Conservation (phyloP, 2,797 vertebrate species). For the Hoplostethus mediterraneus region DNA sequence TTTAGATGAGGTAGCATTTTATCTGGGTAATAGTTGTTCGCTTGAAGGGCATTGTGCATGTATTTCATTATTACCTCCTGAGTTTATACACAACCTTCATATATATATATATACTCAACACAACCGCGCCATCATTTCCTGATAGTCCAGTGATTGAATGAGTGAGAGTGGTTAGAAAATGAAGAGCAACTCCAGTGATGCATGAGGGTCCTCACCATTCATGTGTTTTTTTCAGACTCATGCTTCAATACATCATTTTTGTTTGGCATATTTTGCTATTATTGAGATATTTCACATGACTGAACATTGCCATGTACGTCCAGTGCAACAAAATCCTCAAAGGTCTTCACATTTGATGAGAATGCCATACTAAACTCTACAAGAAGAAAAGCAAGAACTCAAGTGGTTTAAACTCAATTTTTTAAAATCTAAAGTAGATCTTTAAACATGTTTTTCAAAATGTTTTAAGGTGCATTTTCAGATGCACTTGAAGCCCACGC, state of each 20-base stretch:
- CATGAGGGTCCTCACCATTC: neutral
- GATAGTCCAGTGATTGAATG: conserved; percentile 4
- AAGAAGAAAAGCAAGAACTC: conserved; percentile 6
- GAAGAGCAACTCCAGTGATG: neutral
- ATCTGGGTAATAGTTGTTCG: conserved; percentile 63
- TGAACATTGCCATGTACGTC: conserved; percentile 15
- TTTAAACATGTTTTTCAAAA: neutral
- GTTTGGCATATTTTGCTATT: conserved; percentile 18
- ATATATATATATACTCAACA: too few relatives aligned
- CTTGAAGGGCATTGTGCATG: conserved; percentile 69
- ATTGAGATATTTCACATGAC: conserved; percentile 11
- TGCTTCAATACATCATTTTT: neutral
- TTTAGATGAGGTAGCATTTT: conserved; percentile 74
- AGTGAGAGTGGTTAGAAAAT: neutral
- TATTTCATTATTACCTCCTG: conserved; percentile 57
- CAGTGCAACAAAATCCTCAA: neutral
- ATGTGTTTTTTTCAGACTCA: neutral
- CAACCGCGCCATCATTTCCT: neutral
- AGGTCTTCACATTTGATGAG: conserved; percentile 1
- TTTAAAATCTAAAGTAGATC: neutral
- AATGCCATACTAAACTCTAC: too few relatives aligned
- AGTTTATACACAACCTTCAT: conserved; percentile 34
- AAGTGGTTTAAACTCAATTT: neutral
- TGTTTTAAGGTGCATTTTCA: conserved; percentile 19
- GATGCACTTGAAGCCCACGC: conserved; percentile 7